Conservation (phyloP, 2,113 vertebrate species). For the Melanerpes aurifrons region DNA sequence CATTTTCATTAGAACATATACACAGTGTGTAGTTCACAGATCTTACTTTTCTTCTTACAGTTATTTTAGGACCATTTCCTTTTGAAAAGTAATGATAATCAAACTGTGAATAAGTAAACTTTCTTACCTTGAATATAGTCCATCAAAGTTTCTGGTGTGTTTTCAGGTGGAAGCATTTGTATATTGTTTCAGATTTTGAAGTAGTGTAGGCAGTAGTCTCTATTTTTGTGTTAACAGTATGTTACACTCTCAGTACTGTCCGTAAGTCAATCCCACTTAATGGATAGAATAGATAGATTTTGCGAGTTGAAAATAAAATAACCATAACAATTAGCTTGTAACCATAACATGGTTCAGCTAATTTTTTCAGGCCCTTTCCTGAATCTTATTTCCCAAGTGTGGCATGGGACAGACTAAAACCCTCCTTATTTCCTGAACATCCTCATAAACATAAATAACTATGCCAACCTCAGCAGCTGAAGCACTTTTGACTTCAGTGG, state of each 20-base stretch:
- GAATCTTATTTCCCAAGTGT: not conserved
- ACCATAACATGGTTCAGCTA: not conserved
- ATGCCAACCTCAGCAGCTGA: not conserved
- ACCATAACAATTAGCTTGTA: not conserved
- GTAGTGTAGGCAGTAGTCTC: not conserved
- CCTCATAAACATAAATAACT: not conserved
- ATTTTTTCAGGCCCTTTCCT: not conserved
- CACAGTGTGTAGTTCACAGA: not conserved
- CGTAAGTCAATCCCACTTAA: not conserved
- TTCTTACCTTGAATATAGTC: not conserved
- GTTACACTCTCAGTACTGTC: not conserved
- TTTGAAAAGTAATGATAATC: not conserved
- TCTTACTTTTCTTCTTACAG: not conserved
- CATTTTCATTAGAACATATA: not conserved
- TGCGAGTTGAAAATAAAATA: not conserved
- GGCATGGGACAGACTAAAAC: not conserved
- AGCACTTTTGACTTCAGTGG: not conserved
- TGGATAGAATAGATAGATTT: not conserved
- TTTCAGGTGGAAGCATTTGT: not conserved
- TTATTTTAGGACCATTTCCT: not conserved
- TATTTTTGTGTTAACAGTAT: not conserved
- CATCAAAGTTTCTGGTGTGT: not conserved
- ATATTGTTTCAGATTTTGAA: not conserved
- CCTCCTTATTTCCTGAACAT: not conserved
- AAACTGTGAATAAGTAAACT: not conserved